These are phyloP conservation scores for Cydia fagiglandana DNA, from an alignment of 1,140 invertebrate genomes.

Conservation along the genomic window DNA sequence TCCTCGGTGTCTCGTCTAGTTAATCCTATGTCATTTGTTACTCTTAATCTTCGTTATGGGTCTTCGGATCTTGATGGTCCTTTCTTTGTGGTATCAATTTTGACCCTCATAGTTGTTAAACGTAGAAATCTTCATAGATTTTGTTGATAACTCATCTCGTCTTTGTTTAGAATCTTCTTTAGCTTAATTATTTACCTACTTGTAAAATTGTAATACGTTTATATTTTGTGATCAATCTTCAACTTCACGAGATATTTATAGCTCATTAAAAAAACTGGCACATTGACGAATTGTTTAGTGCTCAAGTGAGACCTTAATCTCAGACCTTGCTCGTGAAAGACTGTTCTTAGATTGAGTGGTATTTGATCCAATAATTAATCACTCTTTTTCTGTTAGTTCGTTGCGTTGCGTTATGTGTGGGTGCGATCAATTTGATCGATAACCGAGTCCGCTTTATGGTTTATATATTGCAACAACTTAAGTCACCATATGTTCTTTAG, in stretches of 20 bases:
- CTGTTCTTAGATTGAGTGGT: neutral
- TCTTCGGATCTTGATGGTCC: neutral
- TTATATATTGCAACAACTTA: neutral
- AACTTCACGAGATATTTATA: neutral
- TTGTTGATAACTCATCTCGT: too few species aligned
- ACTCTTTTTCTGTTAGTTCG: slow-evolving; percentile 20
- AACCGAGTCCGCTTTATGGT: slow-evolving; percentile 2
- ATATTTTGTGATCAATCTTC: neutral
- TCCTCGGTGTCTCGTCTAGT: slow-evolving; percentile 8
- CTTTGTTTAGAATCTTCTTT: too few species aligned
- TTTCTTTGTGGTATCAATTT: neutral
- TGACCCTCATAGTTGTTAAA: too few species aligned
- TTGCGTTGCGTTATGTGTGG: slow-evolving; percentile 23
- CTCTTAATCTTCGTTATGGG: neutral
- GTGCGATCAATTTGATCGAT: slow-evolving; percentile 26
- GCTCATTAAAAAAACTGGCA: neutral
- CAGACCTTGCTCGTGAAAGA: slow-evolving; percentile 12
- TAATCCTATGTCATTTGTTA: slow-evolving; percentile 6
- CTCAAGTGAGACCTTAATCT: slow-evolving; percentile 8
- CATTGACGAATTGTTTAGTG: neutral
- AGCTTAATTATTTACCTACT: too few species aligned
- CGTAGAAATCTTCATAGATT: too few species aligned
- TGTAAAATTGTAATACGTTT: neutral
- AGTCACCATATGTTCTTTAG: slow-evolving; percentile 5
- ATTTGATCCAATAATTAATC: slow-evolving; percentile 23